These are phyloP conservation scores for Paramormyrops hopkinsi DNA, from an alignment of 2,797 vertebrate species.

Conservation along the genomic window DNA sequence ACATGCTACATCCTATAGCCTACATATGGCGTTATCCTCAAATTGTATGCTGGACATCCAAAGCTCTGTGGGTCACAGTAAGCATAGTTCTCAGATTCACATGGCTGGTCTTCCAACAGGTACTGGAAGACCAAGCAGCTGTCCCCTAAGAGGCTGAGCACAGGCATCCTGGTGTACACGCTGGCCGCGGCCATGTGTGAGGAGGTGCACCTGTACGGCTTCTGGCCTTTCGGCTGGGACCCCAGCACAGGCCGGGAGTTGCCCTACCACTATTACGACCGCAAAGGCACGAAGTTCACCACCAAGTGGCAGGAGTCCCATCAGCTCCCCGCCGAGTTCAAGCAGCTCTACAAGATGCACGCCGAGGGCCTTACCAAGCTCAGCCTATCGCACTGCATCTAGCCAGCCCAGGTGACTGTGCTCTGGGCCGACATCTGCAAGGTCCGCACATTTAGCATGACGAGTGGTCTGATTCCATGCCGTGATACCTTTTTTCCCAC, in stretches of 20 bases:
- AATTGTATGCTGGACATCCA: neutral
- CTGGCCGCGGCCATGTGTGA: conserved; percentile 88
- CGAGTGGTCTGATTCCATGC: neutral
- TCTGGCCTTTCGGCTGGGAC: conserved; percentile 97
- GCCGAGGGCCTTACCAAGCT: conserved; percentile 85
- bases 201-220: conserved; percentile 90
- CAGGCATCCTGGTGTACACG: conserved; percentile 95
- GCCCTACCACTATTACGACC: conserved; percentile 97
- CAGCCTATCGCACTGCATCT: conserved; percentile 82
- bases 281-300: conserved; percentile 97
- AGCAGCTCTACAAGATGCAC: conserved; percentile 92
- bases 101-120: conserved; percentile 49
- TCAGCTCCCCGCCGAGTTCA: conserved; percentile 95
- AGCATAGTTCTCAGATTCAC: neutral
- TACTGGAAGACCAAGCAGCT: conserved; percentile 97
- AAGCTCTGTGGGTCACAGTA: neutral
- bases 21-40: neutral
- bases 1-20: neutral
- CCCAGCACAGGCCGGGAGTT: conserved; percentile 91
- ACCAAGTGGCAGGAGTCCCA: conserved; percentile 98
- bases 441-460: neutral
- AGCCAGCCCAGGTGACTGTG: conserved; percentile 50
- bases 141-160: conserved; percentile 92
- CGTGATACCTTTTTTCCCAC: neutral
- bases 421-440: neutral